Percentiles rank a stretch among this genome's conserved stretches.
Conservation (phyloP, 2,113 vertebrate species). For the Rafetus swinhoei region DNA sequence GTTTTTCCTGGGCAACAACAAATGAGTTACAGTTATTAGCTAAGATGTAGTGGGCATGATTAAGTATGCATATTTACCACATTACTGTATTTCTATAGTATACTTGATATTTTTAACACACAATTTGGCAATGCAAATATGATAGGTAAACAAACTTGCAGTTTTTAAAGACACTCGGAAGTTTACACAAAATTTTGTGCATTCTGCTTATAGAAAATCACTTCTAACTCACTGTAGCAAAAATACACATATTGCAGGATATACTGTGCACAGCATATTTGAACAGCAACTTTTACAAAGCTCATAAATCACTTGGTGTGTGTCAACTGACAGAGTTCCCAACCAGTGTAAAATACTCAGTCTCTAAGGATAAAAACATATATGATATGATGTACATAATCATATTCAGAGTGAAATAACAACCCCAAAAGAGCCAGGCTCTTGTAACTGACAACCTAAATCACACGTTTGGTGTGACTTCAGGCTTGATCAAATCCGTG, state of each 20-base stretch:
- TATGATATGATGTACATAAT: slow-evolving; percentile 82
- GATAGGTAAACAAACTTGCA: not conserved
- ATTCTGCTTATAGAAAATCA: not conserved
- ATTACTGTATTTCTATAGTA: not conserved
- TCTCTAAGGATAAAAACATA: slow-evolving; percentile 83
- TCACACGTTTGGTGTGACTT: slow-evolving; percentile 30
- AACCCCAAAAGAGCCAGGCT: slow-evolving; percentile 23
- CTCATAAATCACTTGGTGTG: slow-evolving; percentile 84
- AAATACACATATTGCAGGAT: not conserved
- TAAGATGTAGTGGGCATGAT: not conserved
- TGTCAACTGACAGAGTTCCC: slow-evolving; percentile 87
- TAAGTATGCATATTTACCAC: rapidly evolving
- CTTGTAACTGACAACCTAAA: slow-evolving; percentile 61
- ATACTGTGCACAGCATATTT: not conserved
- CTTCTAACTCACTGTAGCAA: not conserved
- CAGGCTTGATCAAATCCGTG: not conserved
- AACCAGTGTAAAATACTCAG: slow-evolving; percentile 81
- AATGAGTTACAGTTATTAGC: not conserved
- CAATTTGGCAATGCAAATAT: not conserved
- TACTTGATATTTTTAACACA: not conserved
- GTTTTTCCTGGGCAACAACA: not conserved
- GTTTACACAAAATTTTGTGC: not conserved
- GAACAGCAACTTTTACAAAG: slow-evolving; percentile 86
- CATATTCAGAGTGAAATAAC: slow-evolving; percentile 73
- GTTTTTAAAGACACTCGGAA: not conserved